Base-by-base conservation (phyloP, 2,797 vertebrate species). In the Acanthurus leucopareius region DNA sequence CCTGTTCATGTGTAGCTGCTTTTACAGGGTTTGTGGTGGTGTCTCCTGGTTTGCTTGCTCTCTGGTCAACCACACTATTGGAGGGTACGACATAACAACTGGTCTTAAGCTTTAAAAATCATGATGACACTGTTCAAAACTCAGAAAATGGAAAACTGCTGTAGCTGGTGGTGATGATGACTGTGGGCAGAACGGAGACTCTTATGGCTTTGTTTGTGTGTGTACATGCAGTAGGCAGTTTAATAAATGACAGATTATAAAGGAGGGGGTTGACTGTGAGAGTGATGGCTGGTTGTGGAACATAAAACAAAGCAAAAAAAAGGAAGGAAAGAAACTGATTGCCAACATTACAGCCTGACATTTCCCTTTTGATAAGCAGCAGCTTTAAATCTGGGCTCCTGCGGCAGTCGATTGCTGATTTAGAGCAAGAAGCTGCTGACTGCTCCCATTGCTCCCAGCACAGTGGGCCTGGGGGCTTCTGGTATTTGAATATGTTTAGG, bases 321-420 rank as follows among this genome's bases (percentile, higher is more conserved):
- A 3, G 73, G 76, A 89, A 86, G 69, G 86, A 85, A 86, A 65
- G 40, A 45, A 72, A 63, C 68, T 40, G 58, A 74, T 69, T 84
- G 56, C 13, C 0, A 20, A n/a, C 4, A 11, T 1, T 22, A 64
- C 44, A 40, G 13, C 58, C 11, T 4, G 2, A 22, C 63, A 67
- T 80, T 77, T 87, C 69, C 72, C 10, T 57, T 4, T 63, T 38
- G 73, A 89, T 66, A 68, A 67, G 62, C 35, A 17, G 25, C 1
- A 25, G 13, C n/a, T 68, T 49, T 49, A 59, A 51, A 60, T 73
- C 53, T 11, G 28, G 20, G 53, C 58, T 3, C 57, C 68, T 1
- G 54, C 3, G 44, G 44, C 44, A 10, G 40, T n/a, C 4, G 10
- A 7, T 49, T n/a, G 11, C 22, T 56, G 48, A n/a, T 66, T 48